Percentiles rank a stretch among this genome's conserved stretches.
Conservation (phyloP, 2,797 vertebrate species). For the Scolopax bukidnonensis region DNA sequence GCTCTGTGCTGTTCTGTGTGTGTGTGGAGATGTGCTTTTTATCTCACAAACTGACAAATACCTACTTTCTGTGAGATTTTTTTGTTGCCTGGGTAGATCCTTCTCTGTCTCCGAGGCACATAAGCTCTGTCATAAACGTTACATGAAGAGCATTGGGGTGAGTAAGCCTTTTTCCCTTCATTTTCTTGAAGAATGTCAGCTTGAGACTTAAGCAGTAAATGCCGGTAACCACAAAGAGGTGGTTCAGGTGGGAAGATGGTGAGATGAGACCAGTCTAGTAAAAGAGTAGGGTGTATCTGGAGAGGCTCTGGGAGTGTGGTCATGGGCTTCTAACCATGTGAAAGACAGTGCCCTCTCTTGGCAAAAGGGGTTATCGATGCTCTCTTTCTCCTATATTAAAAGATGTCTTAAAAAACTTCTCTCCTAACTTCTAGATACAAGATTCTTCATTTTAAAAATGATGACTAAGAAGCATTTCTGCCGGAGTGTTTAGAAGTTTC, state of each 20-base stretch:
- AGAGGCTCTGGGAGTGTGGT: background rate
- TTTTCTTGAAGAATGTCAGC: slow-evolving; percentile 14
- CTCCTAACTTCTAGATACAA: background rate
- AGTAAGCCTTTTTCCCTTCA: slow-evolving; percentile 15
- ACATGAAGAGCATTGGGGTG: background rate
- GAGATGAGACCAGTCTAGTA: background rate
- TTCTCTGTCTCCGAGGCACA: background rate
- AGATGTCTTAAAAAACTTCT: background rate
- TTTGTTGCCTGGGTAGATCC: background rate
- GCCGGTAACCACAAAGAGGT: background rate
- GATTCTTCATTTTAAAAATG: background rate
- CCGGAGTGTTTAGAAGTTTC: background rate
- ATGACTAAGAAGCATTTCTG: background rate
- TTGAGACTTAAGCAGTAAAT: background rate
- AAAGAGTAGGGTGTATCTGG: background rate
- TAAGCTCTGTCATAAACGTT: background rate
- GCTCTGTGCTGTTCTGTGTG: background rate
- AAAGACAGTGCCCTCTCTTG: background rate
- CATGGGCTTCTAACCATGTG: background rate
- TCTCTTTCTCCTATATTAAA: background rate
- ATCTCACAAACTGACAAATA: slow-evolving; percentile 17
- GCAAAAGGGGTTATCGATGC: background rate
- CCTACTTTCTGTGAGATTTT: background rate
- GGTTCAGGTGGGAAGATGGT: background rate
- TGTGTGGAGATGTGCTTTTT: background rate